These are phyloP conservation scores for Melanostoma mellinum DNA, from an alignment of 2,888 invertebrate species.

Conservation along the genomic window DNA sequence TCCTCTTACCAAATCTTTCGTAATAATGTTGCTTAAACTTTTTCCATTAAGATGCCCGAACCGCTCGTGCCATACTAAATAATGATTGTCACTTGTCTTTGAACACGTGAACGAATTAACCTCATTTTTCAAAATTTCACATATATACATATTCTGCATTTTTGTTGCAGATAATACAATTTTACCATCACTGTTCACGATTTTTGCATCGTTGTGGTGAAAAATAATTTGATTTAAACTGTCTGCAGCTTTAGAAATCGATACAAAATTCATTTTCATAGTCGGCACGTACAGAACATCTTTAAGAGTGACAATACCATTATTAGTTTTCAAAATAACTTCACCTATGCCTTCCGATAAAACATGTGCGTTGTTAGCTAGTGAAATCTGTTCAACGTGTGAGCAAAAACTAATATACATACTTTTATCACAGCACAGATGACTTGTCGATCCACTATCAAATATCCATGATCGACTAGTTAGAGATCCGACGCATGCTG, in stretches of 20 bases:
- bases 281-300: slow-evolving; percentile 18
- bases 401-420: neutral
- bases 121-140: slow-evolving; percentile 15
- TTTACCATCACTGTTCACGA: slow-evolving; percentile 2
- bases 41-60: slow-evolving; percentile 18
- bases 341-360: neutral
- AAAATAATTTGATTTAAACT: neutral
- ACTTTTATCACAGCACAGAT: slow-evolving; percentile 15
- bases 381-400: slow-evolving; percentile 5
- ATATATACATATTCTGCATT: slow-evolving; percentile 17
- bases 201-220: slow-evolving; percentile 3
- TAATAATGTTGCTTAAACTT: slow-evolving; percentile 9
- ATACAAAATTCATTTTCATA: slow-evolving; percentile 23
- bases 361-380: slow-evolving; percentile 7
- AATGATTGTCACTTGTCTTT: slow-evolving; percentile 7
- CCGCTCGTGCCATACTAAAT: slow-evolving; percentile 16
- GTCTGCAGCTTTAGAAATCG: slow-evolving; percentile 13
- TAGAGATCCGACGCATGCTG: no score
- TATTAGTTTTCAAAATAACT: slow-evolving; percentile 1
- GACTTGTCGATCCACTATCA: neutral
- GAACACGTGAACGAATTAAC: slow-evolving; percentile 18
- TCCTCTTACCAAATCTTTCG: slow-evolving; percentile 25
- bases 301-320: neutral
- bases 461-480: neutral
- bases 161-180: slow-evolving; percentile 1